Conservation (phyloP, 2,888 invertebrate genomes). For the Amblyteles armatorius region DNA sequence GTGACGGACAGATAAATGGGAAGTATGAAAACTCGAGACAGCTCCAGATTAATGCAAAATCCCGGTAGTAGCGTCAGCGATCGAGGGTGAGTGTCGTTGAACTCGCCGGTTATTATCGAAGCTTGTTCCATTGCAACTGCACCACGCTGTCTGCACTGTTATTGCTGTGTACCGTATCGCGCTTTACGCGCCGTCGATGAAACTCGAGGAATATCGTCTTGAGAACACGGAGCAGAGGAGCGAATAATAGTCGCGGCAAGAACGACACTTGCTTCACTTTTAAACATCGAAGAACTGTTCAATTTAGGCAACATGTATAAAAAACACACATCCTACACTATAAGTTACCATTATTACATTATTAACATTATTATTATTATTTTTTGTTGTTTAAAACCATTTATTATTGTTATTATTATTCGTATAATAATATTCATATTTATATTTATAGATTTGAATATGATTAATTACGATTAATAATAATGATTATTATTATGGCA, state of each 20-base stretch:
- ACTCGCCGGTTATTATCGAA: slow-evolving; percentile 43
- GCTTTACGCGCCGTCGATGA: neutral
- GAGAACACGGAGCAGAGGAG: slow-evolving; percentile 1
- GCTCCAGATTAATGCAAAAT: slow-evolving; percentile 33
- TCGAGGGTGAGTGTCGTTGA: slow-evolving; percentile 44
- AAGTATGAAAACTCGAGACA: slow-evolving; percentile 17
- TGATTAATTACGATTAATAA: neutral
- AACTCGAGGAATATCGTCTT: slow-evolving; percentile 20
- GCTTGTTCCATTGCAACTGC: slow-evolving; percentile 39
- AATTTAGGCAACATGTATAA: slow-evolving; percentile 23
- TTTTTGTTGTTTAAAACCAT: too few species aligned
- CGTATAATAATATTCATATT: too few species aligned
- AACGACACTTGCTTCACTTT: slow-evolving; percentile 32
- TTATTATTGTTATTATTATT: neutral
- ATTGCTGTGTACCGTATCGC: slow-evolving; percentile 3
- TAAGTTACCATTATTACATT: too few species aligned
- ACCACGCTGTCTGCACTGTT: slow-evolving; percentile 51
- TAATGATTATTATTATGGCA: neutral
- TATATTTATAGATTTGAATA: too few species aligned
- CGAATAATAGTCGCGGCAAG: neutral
- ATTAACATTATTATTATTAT: too few species aligned
- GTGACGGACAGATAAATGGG: slow-evolving; percentile 17
- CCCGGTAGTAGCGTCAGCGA: slow-evolving; percentile 10
- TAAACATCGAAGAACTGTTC: slow-evolving; percentile 4
- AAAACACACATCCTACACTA: neutral